Evolutionary conservation across 2,888 invertebrate genomes (phyloP).

Genomic region (Hypomecis atomaria): DNA sequence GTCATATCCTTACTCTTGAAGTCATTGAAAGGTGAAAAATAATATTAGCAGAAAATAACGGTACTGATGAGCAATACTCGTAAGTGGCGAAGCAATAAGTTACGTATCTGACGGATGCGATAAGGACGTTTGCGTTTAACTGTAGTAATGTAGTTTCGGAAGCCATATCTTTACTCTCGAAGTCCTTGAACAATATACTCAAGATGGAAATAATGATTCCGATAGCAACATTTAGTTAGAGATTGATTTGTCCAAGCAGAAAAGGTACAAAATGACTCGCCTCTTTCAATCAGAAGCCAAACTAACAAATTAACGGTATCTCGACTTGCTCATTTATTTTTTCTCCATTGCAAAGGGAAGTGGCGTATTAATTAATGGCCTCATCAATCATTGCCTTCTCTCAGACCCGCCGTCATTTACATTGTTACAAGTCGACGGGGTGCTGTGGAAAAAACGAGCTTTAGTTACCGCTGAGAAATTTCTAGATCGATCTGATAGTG

Average conservation of each 20-base stretch:
- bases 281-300: conserved; percentile 47
- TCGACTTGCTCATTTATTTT: conserved; percentile 63
- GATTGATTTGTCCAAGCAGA: conserved; percentile 18
- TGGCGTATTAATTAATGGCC: conserved; percentile 76
- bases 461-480: conserved; percentile 23
- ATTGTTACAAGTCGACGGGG: conserved; percentile 65
- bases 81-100: too few relatives aligned
- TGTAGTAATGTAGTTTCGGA: too few relatives aligned
- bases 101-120: too few relatives aligned
- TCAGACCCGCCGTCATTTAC: conserved; percentile 69
- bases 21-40: too few relatives aligned
- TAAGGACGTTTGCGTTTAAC: too few relatives aligned
- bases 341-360: conserved; percentile 66
- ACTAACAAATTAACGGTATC: conserved; percentile 52
- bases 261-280: conserved; percentile 41
- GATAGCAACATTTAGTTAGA: not conserved
- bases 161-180: too few relatives aligned
- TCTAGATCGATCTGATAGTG: conserved; percentile 17
- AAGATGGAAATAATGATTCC: not conserved
- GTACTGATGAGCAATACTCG: too few relatives aligned
- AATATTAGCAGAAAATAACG: too few relatives aligned
- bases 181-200: not conserved
- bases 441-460: conserved; percentile 35
- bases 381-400: conserved; percentile 76
- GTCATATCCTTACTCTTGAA: too few relatives aligned